phyloP scores from a whole-genome alignment of 2,797 vertebrate genomes.

The Anisognathus igniventris region DNA sequence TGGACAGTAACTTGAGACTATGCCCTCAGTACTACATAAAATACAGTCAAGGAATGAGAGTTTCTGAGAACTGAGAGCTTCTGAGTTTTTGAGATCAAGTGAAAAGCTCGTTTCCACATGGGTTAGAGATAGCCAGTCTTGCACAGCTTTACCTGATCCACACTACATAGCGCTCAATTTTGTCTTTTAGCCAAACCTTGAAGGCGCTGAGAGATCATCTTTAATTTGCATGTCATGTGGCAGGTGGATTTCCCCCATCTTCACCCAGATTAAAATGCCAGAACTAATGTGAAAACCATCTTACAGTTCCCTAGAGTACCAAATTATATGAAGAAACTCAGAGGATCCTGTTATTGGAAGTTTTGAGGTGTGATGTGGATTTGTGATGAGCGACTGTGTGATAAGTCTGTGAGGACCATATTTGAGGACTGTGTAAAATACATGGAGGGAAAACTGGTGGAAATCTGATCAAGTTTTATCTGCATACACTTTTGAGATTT shows the following conservation, averaged over 20 bases:
- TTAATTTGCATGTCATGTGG: neutral
- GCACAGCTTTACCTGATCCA: neutral
- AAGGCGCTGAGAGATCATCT: neutral
- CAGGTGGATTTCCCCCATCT: neutral
- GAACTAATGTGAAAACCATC: neutral
- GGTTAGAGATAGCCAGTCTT: neutral
- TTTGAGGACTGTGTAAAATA: neutral
- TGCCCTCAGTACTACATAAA: neutral
- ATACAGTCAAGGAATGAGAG: neutral
- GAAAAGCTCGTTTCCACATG: neutral
- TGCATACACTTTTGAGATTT: neutral
- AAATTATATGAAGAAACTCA: neutral
- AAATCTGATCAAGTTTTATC: neutral
- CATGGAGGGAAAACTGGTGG: neutral
- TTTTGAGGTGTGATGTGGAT: neutral
- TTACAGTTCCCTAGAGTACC: neutral
- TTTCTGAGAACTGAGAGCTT: neutral
- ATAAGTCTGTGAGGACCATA: neutral
- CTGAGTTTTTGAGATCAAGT: neutral
- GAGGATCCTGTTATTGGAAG: neutral
- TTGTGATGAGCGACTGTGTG: neutral
- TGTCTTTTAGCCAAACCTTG: neutral
- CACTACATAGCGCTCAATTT: rapidly evolving
- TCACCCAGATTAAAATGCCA: neutral
- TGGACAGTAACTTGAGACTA: neutral